A percentile compares a stretch with the other conserved stretches of the same genome.
phyloP scores from a whole-genome alignment of 2,888 invertebrate genomes.

The Pachymerium ferrugineum region DNA sequence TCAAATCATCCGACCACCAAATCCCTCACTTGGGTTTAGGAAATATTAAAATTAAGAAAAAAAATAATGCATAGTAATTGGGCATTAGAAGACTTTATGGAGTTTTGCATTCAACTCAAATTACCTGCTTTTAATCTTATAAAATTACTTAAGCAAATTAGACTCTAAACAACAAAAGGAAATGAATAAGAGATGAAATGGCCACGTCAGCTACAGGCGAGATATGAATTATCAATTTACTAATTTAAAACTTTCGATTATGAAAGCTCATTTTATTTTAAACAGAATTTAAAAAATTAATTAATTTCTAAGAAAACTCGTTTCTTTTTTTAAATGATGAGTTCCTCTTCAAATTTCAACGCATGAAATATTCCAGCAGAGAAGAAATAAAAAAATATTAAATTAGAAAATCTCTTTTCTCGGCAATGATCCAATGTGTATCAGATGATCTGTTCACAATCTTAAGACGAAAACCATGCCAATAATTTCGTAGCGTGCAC shows the following conservation, averaged over 20 bases:
- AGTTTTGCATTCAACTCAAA: neutral
- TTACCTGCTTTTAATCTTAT: neutral
- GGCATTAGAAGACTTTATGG: neutral
- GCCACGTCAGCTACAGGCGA: neutral
- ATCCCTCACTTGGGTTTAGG: neutral
- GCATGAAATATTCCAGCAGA: too few relatives aligned
- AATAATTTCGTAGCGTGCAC: neutral
- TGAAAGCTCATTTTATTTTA: neutral
- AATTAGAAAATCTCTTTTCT: neutral
- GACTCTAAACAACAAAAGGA: conserved; percentile 1
- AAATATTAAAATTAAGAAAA: neutral
- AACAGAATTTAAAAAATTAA: too few relatives aligned
- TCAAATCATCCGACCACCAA: conserved; percentile 19
- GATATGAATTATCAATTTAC: neutral
- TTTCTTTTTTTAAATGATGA: too few relatives aligned
- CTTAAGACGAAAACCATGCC: neutral
- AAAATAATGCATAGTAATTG: neutral
- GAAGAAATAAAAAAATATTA: neutral
- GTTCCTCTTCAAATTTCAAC: too few relatives aligned
- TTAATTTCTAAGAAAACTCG: too few relatives aligned
- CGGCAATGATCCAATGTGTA: neutral
- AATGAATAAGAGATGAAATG: neutral
- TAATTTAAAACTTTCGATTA: neutral
- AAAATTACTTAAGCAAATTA: conserved; percentile 5
- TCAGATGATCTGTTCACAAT: neutral